Percentiles rank a stretch among this genome's conserved stretches.
phyloP scores from a whole-genome alignment of 2,888 invertebrate species.

The Ernsta delagoae region DNA sequence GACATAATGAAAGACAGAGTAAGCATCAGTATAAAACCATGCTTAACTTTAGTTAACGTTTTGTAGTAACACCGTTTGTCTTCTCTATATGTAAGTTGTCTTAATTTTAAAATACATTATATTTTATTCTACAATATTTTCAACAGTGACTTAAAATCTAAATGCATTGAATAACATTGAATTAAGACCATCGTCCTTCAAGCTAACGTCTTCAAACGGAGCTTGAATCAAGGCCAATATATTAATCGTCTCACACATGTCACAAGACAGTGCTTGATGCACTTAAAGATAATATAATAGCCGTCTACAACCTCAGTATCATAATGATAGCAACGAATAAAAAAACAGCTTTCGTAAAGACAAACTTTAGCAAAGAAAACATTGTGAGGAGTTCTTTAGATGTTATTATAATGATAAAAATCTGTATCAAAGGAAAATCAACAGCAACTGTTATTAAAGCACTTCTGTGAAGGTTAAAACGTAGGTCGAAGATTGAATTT shows the following conservation, averaged over 20 bases:
- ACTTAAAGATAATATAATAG: background rate
- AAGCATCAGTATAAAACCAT: too few relatives aligned
- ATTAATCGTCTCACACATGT: background rate
- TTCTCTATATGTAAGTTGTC: too few relatives aligned
- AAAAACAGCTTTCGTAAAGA: background rate
- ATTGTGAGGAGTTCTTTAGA: constrained; percentile 10
- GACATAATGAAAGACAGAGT: too few relatives aligned
- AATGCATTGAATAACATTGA: too few relatives aligned
- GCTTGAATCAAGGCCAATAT: background rate
- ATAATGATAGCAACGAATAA: background rate
- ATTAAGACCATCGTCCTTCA: background rate
- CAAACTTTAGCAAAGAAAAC: background rate
- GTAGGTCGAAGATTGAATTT: too few relatives aligned
- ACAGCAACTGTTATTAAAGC: background rate
- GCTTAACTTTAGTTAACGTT: too few relatives aligned
- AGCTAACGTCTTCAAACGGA: background rate
- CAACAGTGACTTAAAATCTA: too few relatives aligned
- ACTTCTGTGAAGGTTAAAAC: background rate
- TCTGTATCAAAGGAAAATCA: background rate
- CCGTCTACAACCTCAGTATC: background rate
- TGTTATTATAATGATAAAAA: constrained; percentile 29
- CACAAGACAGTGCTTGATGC: background rate
- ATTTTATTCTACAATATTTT: too few relatives aligned
- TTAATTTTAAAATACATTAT: too few relatives aligned
- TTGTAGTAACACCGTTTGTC: too few relatives aligned